A percentile compares a stretch with the other conserved stretches of the same genome.
phyloP scores from a whole-genome alignment of 2,888 invertebrate species.

The Drosophila bunnanda region DNA sequence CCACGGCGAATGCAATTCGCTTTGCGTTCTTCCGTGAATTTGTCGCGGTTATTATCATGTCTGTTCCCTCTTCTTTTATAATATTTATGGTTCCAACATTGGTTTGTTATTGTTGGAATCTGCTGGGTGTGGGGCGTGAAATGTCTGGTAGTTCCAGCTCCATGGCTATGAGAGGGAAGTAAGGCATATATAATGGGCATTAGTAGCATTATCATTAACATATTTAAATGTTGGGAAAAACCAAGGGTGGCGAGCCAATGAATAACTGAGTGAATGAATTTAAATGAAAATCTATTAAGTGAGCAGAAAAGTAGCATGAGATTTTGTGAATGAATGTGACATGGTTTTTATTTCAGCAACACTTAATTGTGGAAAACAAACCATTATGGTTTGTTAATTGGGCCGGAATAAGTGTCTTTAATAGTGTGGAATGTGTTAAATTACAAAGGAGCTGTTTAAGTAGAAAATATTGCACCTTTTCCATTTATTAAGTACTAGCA shows the following conservation, averaged over 20 bases:
- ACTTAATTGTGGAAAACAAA: not conserved
- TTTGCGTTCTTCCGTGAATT: conserved; percentile 71
- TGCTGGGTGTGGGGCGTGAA: conserved; percentile 30
- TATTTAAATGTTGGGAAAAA: conserved; percentile 61
- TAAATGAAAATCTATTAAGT: conserved; percentile 29
- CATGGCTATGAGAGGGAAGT: conserved; percentile 3
- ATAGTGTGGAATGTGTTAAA: too few relatives aligned
- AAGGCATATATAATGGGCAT: conserved; percentile 45
- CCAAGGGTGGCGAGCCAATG: conserved; percentile 39
- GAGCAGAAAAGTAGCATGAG: conserved; percentile 14
- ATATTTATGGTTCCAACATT: conserved; percentile 51
- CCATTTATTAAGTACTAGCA: not conserved
- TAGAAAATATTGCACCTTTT: not conserved
- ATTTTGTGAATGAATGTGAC: conserved; percentile 8
- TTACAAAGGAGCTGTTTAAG: not conserved
- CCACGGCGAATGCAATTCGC: conserved; percentile 73
- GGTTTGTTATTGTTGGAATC: conserved; percentile 26
- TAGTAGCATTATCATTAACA: conserved; percentile 78
- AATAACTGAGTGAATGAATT: conserved; percentile 31
- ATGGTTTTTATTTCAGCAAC: not conserved
- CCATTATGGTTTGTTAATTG: not conserved
- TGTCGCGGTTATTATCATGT: conserved; percentile 75
- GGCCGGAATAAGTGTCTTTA: not conserved
- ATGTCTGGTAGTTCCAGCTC: conserved; percentile 14
- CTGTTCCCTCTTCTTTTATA: conserved; percentile 51